phyloP scores from a whole-genome alignment of 2,113 vertebrate genomes.

The Aptenodytes forsteri region DNA sequence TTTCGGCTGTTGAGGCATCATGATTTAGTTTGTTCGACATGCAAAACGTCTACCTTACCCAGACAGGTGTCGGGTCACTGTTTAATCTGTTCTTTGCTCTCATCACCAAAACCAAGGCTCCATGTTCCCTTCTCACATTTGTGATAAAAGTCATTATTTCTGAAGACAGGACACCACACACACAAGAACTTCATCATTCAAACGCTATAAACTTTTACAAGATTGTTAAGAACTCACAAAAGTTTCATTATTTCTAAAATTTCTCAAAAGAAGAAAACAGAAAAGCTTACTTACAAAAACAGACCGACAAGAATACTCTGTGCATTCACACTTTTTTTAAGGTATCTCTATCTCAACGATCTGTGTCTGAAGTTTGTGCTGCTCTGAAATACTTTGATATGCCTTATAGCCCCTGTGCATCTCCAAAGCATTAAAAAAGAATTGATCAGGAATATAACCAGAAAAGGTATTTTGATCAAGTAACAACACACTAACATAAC shows the following conservation, averaged over 20 bases:
- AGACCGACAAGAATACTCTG: not conserved
- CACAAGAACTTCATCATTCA: not conserved
- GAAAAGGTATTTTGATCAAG: not conserved
- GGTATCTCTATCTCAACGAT: not conserved
- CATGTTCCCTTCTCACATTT: rapidly evolving
- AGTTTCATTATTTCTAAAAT: not conserved
- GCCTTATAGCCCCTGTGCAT: not conserved
- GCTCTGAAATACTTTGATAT: not conserved
- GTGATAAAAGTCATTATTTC: not conserved
- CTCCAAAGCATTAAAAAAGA: not conserved
- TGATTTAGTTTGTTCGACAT: not conserved
- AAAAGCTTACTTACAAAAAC: not conserved
- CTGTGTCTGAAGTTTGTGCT: not conserved
- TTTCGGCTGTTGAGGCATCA: not conserved
- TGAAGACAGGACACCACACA: not conserved
- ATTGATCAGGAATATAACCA: not conserved
- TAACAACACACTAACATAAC: not conserved
- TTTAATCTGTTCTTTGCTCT: not conserved
- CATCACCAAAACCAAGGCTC: not conserved
- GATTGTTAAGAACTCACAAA: not conserved
- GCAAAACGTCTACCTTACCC: not conserved
- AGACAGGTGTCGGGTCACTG: not conserved
- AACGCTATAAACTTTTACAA: not conserved
- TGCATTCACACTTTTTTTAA: not conserved
- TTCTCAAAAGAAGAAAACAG: not conserved